These are phyloP conservation scores for Lasaia peninsularis DNA, from an alignment of 1,140 invertebrate species.

Conservation along the genomic window DNA sequence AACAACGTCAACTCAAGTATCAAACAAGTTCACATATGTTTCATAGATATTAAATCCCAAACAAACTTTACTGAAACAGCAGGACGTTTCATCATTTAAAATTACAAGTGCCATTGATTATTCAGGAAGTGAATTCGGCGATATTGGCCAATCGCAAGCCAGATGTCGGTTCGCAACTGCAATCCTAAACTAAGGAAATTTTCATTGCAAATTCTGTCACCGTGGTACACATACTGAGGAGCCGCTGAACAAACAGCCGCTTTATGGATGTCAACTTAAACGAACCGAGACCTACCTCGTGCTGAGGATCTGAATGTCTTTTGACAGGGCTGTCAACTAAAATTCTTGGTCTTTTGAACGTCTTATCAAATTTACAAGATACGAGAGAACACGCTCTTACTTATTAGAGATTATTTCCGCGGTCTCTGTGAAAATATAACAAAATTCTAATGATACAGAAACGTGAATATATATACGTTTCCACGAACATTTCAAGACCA, in stretches of 20 bases:
- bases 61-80: conserved; percentile 3
- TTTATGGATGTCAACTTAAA: conserved; percentile 75
- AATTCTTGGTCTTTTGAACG: not conserved
- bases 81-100: conserved; percentile 20
- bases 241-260: conserved; percentile 61
- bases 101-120: conserved; percentile 30
- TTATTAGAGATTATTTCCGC: no score
- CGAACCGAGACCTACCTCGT: conserved; percentile 68
- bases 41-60: no score
- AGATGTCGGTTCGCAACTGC: conserved; percentile 56
- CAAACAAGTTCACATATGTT: no score
- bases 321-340: conserved; percentile 32
- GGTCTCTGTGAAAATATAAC: not conserved
- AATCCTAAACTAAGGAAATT: conserved; percentile 64
- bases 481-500: not conserved
- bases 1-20: no score
- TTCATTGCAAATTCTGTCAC: conserved; percentile 74
- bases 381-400: no score
- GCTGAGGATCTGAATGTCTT: conserved; percentile 36
- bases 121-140: conserved; percentile 24
- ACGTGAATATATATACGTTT: not conserved
- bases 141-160: conserved; percentile 35
- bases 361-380: not conserved
- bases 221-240: conserved; percentile 52
- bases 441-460: not conserved